Base-by-base conservation (phyloP, 2,797 vertebrate genomes). In the Eidolon dupreanum region DNA sequence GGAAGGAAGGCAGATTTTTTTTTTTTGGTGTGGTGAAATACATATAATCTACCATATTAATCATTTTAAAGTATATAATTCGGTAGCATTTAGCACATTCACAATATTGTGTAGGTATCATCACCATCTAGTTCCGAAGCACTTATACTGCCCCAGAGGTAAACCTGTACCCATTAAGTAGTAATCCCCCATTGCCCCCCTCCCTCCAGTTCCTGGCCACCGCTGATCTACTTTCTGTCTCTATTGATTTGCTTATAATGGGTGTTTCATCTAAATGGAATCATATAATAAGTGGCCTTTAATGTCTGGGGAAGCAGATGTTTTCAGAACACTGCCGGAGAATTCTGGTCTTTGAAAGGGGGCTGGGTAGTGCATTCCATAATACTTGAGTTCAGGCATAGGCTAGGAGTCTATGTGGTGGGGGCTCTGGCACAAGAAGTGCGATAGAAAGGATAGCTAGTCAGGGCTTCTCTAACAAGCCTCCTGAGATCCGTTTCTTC, bases 371-470 rank as follows among this genome's bases (percentile, higher is more conserved):
- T 57, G 26, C 38, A 7, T 19, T 74, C 61, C 41, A 11, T 8
- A 43, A 66, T 28, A 4, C 33, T 16, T 5, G 11, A 31, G 15
- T 41, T 66, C 51, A 46, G 46, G 15, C 9, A 24, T 6, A 63
- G 8, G 51, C 9, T 26, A 28, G 28, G 49, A 15, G 19, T 22
- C 51, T 59, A 1, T 0, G 0, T 12, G 53, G 24, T 5, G 9
- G 46, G 4, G 17, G 15, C 33, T 70, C 55, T 28, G 59, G 41
- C 31, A 19, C 3, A 55, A 74, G 36, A 73, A 84, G 6, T 4
- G 6, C 24, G 2, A 61, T 10, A 5, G 55, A 63, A 61, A 71
- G 49, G n/a, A 13, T 0, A 46, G 75, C 8, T 46, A 41, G 61
- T 51, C 41, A 46, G 38, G 49, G 28, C 24, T 59, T 41, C 53